Base-by-base conservation (phyloP, 2,113 vertebrate genomes). In the Tupaia chinensis region DNA sequence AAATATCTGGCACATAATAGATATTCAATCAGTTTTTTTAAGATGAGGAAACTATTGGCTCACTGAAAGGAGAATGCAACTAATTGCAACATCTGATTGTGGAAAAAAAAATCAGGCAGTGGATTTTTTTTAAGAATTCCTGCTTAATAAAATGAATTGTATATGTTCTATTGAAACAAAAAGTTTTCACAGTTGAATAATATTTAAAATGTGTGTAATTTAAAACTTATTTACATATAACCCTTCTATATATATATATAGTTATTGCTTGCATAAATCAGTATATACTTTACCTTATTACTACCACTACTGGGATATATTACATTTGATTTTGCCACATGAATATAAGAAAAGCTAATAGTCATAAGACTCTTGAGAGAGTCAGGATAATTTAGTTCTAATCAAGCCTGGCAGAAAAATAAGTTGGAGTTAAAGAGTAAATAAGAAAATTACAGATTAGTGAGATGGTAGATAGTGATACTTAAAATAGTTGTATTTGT, bases 191-290 rank as follows among this genome's bases (percentile, higher is more conserved):
- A 93, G 78, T 88, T 20, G n/a, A 94, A 53, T 92, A 25, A 87
- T 76, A 92, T 91, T 95, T 92, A 94, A 94, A 95, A 77, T 92
- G 63, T 72, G 20, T 77, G 90, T 84, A 80, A 87, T 80, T 95
- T 87, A 84, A 93, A 80, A 60, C 23, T 44, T 73, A 74, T 84
- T 87, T 90, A 84, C 29, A 84, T 9, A 72, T 84, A 70, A 12
- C 15, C 85, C 87, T 94, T 91, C 29, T 6, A 79, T 6, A 85
- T 72, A 16, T 29, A 85, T 72, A 16, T 29, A 56, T 11, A 72
- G 20, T 78, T 90, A 76, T 87, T 94, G 58, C 22, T 83, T 83
- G 7, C 6, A 73, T 77, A 95, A 22, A 34, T 53, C 72, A 72
- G 58, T 84, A 53, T 76, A 54, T 61, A n/a, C 0, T 77, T 94